Evolutionary conservation across 92 coral and sea anemone species (phyloP), one percentile per base, ranked within the genome.

Genomic region (Muricea muricata): DNA sequence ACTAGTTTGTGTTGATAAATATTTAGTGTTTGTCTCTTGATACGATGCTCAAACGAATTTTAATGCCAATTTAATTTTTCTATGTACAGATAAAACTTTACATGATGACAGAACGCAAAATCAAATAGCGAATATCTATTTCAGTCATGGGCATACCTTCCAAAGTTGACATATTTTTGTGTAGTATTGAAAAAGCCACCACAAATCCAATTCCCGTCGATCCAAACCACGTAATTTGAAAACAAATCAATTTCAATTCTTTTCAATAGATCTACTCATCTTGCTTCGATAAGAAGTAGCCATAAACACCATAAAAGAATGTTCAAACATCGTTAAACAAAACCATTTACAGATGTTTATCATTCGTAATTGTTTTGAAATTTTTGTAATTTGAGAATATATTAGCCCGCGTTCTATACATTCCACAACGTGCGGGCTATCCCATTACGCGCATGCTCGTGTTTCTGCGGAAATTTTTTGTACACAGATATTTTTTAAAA

Each of bases 371-470:
- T 63, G 70, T 63, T 63, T 28, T 63, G 70, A 63, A 63, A 63
- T 63, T 30, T 63, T 28, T 28, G 70, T 37, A 63, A 63, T 63
- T 63, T 63, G 14, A 63, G 23, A 46, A 47, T 76, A n/a, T n/a
- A 57, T 56, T 78, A 61, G 83, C 83, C 83, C 83, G 58, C 83
- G 83, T 78, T 78, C 71, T 71, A n/a, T 30, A 55, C 83, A 78
- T 55, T 78, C 83, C 83, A 56, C 54, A 50, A 57, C 50, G 55
- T 57, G 83, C 83, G 83, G 83, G 71, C 34, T 56, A 29, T 8
- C 30, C 50, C 34, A 52, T 21, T 37, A n/a, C 33, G 57, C 83
- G 71, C 83, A 78, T 78, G 83, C 83, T 23, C 50, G 12, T n/a
- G n/a, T n/a, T n/a, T n/a, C n/a, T n/a, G n/a, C n/a, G n/a, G n/a